Evolutionary conservation across 1,140 invertebrate genomes (phyloP), one percentile per base, ranked within the genome.

Genomic region (Drosophila setifemur): DNA sequence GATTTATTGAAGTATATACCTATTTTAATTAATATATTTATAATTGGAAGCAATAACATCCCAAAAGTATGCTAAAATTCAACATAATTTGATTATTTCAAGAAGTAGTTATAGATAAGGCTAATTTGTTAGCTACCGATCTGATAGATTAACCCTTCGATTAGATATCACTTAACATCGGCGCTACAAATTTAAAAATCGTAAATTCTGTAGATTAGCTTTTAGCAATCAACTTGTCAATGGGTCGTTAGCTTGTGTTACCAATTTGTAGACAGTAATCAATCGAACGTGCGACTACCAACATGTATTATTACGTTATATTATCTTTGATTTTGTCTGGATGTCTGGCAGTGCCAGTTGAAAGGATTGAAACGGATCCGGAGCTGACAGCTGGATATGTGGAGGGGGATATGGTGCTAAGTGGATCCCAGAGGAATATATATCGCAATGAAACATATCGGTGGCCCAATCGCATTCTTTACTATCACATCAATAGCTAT

Each of bases 391-490:
- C 74, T 2, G 88, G 83, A 1, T 85, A 55, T 37, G 19, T 60
- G 0, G 75, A 89, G 12, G 88, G 88, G 5, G 88, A 89, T 16
- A 89, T 89, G 60, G 25, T 85, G n/a, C 35, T 76, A 2, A 44
- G 40, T 26, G 57, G 19, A 19, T 8, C 2, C 0, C 33, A 4
- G 9, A 58, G 72, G n/a, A 94, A 94, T 71, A 94, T 93, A 3
- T 72, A 94, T 1, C 79, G 92, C n/a, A 92, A 94, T 49, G 91
- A 91, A 5, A 91, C 90, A 1, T 91, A 91, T 42, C 91, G 92
- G 12, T 95, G 94, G 94, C 92, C 92, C 0, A 90, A 92, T 48
- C 93, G 93, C 28, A 91, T 93, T 53, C 91, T 95, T 1, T 92
- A 93, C 14, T 94, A 93, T 67, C 90, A 91, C 12, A 94, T 95